Evolutionary conservation across 2,797 vertebrate genomes (phyloP), one percentile per base, ranked within the genome.

Genomic region (Bryconaethiops microstoma): DNA sequence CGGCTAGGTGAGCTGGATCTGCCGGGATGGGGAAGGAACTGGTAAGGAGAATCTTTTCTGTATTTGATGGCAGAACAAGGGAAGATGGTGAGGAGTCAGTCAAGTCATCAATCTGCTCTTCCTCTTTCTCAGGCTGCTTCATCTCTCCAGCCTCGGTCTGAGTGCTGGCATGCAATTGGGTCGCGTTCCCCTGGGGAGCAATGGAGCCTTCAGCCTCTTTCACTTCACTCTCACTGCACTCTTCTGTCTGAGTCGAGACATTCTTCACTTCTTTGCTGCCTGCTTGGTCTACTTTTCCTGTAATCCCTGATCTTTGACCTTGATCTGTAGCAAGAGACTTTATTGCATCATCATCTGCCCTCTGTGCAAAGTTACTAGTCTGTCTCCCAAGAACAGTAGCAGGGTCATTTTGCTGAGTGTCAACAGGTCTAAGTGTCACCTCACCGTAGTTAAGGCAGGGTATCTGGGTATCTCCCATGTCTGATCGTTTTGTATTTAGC

Each of bases 1-100:
- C 93, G 0, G 92, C 95, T 29, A 95, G 88, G 2, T 91, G 90
- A 6, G 87, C 94, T 0, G 94, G 94, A 88, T 95, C 90, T 3
- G 92, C 86, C 0, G 92, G 92, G 81, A 94, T 93, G 19, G 93
- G 93, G 78, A 95, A 94, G 1, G 92, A 86, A 42, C 91, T 80
- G 2, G 92, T 82, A 73, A 94, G 88, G 77, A 94, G 74, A 64
- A 86, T 74, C 69, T 74, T 82, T 74, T 88, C 88, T 8, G 5
- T 57, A 10, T 71, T 40, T 21, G 80, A 16, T 21, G 71, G 16
- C 0, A 2, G 42, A 25, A 67, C 23, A 21, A 81, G 82, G 39
- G 88, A 90, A 48, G 87, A 17, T 0, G 90, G 64, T 4, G 88
- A 85, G 0, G 89, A 91, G 2, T 85, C 84, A 12, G 73, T 77